Base-by-base conservation (phyloP, 2,888 invertebrate genomes). In the Lepidocyrtinus sp. region DNA sequence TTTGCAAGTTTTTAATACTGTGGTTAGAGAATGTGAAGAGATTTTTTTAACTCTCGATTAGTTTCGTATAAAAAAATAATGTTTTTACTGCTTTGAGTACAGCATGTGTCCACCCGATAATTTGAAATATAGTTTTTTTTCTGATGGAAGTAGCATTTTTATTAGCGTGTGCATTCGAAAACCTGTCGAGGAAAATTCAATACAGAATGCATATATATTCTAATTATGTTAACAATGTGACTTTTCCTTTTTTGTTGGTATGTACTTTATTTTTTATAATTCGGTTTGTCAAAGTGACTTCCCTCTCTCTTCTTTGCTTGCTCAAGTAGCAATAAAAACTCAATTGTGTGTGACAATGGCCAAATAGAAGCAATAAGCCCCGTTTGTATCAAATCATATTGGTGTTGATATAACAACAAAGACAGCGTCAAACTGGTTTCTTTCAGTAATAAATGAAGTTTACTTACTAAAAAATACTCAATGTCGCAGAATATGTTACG, bases 201-300 rank as follows among this genome's bases (percentile, higher is more conserved):
- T 74, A 55, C n/a, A 27, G 25, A 7, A 36, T n/a, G 21, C 36
- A 26, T 65, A 64, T 21, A n/a, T 65, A 62, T 75, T 68, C 69
- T 27, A 75, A 75, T 69, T 75, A 75, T 50, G 62, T 68, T 62
- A 69, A 63, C 75, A 62, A 75, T 68, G 17, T 25, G 27, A 25
- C 70, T 70, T 64, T 73, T 73, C 73, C 63, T 64, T 64, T 59
- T 70, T 70, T 55, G 71, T 7, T 50, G 36, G 36, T 12, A 50
- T 50, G 50, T 50, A 50, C 2, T 2, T 50, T 7, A 36, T 7
- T 5, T 36, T 69, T 50, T 69, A 62, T 55, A 26, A 64, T 21
- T 50, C 50, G 17, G 65, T 67, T 75, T 69, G 50, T 69, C 75
- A 71, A 55, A 69, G 50, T 50, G 17, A 65, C 67, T 75, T 74